These are phyloP conservation scores for Periophthalmodon schlosseri DNA, from an alignment of 2,113 vertebrate species.

Conservation along the genomic window DNA sequence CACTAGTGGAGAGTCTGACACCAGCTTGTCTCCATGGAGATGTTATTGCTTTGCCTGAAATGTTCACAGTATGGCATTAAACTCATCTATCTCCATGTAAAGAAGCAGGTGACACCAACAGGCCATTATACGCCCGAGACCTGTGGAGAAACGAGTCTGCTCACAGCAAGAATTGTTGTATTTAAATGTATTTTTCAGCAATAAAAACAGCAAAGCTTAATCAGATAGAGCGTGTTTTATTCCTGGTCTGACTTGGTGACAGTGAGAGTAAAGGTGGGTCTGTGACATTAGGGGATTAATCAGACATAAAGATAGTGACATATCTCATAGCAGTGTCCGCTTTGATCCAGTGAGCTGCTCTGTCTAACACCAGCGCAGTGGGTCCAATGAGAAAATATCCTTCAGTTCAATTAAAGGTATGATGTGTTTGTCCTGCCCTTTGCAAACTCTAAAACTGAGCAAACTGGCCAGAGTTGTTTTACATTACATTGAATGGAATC, in stretches of 20 bases:
- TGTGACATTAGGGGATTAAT: conserved; percentile 43
- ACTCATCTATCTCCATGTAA: too few species aligned
- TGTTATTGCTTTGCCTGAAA: too few species aligned
- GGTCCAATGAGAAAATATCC: neutral
- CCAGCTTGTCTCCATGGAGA: too few species aligned
- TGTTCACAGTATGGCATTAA: too few species aligned
- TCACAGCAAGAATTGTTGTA: too few species aligned
- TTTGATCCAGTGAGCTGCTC: conserved; percentile 40
- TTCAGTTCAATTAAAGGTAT: neutral
- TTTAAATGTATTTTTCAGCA: too few species aligned
- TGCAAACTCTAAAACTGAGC: neutral
- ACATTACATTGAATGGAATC: too few species aligned
- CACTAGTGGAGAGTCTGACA: too few species aligned
- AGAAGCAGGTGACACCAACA: too few species aligned
- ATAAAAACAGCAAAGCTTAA: neutral
- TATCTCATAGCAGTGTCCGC: conserved; percentile 40
- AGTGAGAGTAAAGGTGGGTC: conserved; percentile 31
- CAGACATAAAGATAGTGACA: conserved; percentile 37
- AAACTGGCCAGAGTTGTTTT: neutral
- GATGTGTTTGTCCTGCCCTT: neutral
- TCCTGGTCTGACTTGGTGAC: neutral
- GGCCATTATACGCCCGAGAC: too few species aligned
- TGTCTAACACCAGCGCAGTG: neutral
- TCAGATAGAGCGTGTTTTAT: neutral
- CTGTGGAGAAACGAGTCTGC: too few species aligned